These are phyloP conservation scores for Drosophila aldrichi DNA, from an alignment of 2,888 invertebrate genomes.

Conservation along the genomic window DNA sequence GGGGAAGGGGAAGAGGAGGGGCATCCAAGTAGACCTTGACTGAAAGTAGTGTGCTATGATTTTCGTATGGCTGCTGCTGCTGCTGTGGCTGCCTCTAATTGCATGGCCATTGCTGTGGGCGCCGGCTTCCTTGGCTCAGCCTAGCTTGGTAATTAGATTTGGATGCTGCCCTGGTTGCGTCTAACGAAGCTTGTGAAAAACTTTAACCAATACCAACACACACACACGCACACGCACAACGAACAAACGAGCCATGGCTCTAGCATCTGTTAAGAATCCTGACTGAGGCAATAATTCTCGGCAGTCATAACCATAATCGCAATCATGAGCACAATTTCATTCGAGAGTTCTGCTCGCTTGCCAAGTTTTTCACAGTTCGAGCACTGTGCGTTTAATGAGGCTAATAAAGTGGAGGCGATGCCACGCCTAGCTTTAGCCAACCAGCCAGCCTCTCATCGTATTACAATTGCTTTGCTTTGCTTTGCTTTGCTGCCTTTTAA, in stretches of 20 bases:
- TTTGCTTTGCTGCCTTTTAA: slow-evolving; percentile 20
- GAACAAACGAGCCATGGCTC: background rate
- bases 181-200: slow-evolving; percentile 57
- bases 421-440: background rate
- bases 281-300: slow-evolving; percentile 40
- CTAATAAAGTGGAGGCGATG: slow-evolving; percentile 60
- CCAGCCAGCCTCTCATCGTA: background rate
- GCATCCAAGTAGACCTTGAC: slow-evolving; percentile 21
- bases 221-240: too few species aligned
- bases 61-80: slow-evolving; percentile 19
- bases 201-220: slow-evolving; percentile 39
- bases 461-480: slow-evolving; percentile 22
- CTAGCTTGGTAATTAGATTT: slow-evolving; percentile 64
- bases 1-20: background rate
- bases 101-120: slow-evolving; percentile 40
- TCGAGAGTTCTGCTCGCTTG: slow-evolving; percentile 53
- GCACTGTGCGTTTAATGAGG: slow-evolving; percentile 66
- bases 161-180: slow-evolving; percentile 24
- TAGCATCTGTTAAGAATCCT: slow-evolving; percentile 24
- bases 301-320: slow-evolving; percentile 74
- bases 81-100: slow-evolving; percentile 35
- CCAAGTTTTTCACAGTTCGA: slow-evolving; percentile 40
- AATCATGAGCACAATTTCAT: slow-evolving; percentile 78
- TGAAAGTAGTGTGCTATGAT: slow-evolving; percentile 15
- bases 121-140: slow-evolving; percentile 12